Percentiles rank a stretch among this genome's conserved stretches.
These are phyloP conservation scores for Hydrophis major DNA, from an alignment of 2,797 vertebrate genomes.

Conservation along the genomic window DNA sequence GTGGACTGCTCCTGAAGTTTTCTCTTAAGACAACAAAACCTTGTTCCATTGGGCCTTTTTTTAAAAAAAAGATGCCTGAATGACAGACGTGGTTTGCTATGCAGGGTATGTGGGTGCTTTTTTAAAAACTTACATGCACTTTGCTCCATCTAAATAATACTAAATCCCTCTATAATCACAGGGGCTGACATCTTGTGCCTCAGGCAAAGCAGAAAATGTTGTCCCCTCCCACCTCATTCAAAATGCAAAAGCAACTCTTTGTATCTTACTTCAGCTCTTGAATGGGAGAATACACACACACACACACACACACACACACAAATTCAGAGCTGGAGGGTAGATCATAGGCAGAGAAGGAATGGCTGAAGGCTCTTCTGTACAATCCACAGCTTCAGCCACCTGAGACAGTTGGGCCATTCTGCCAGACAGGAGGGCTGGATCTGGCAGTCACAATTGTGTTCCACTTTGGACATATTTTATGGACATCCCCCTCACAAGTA, in stretches of 20 bases:
- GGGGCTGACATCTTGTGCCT: neutral
- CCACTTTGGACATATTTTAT: neutral
- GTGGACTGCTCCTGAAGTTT: neutral
- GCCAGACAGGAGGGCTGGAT: neutral
- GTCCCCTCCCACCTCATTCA: neutral
- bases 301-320: neutral
- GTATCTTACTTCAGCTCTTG: neutral
- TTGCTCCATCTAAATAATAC: neutral
- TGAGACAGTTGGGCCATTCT: neutral
- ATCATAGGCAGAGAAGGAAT: neutral
- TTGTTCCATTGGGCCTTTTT: neutral
- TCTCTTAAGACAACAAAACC: neutral
- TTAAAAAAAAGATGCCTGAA: neutral
- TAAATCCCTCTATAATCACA: neutral
- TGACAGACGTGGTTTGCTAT: neutral
- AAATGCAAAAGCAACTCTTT: neutral
- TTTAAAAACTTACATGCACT: neutral
- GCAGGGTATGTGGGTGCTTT: neutral
- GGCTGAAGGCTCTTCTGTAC: neutral
- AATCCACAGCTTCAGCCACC: neutral
- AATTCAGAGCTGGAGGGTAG: neutral
- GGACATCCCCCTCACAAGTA: neutral
- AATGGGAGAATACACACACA: neutral
- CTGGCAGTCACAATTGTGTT: neutral
- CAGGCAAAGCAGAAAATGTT: neutral